Base-by-base conservation (phyloP, 1,140 invertebrate species). In the Dendrolimus kikuchii region DNA sequence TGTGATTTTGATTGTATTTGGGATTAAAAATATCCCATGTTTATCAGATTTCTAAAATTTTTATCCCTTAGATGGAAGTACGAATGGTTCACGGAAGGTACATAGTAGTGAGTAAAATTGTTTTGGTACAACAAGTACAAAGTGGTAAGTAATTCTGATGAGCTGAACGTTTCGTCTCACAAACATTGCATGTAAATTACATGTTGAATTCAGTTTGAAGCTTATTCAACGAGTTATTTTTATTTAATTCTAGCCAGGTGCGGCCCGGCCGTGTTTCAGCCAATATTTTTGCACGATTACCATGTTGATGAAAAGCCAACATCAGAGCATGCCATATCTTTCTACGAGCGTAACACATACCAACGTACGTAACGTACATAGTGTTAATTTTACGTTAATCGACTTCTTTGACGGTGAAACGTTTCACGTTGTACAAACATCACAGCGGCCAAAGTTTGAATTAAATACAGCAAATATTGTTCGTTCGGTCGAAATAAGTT, bases 241-340 rank as follows among this genome's bases (percentile, higher is more conserved):
- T 86, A 84, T 86, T 86, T 81, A 86, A 86, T 84, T 77, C 77
- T 72, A 78, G 72, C 65, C 79, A 81, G 76, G 74, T 78, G 74
- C 64, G 68, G 60, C 60, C 58, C 55, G 71, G 62, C 68, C 63
- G 62, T 66, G 70, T 71, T 73, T 64, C 68, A 59, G 60, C 61
- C 76, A 77, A 78, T 86, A 80, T 86, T 86, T 79, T 86, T 78
- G 65, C 64, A 81, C 75, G 75, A 86, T 86, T 86, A 82, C 66
- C 79, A 82, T 86, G 74, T 71, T 82, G 81, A 86, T 86, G 81
- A 81, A 86, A 86, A 81, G 74, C 68, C 77, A 86, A 86, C 82
- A 86, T 55, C 55, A 60, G 70, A 71, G 70, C 67, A 75, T 61
- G 62, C 55, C 51, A 53, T 62, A 67, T 68, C 57, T 69, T 60